Conservation (phyloP, 2,888 invertebrate genomes). For the Ennomos quercinarius region DNA sequence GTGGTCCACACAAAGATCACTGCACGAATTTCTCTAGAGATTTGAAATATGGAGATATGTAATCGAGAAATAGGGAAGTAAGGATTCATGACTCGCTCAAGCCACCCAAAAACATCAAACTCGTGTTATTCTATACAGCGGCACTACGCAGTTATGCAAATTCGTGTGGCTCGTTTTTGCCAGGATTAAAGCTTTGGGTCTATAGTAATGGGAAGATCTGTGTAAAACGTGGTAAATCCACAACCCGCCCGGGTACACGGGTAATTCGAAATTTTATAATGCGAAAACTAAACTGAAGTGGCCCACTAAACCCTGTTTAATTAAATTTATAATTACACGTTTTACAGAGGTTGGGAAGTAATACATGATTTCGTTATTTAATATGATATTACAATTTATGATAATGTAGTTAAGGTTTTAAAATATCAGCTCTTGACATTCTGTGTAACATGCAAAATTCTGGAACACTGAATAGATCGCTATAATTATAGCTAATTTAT, state of each 20-base stretch:
- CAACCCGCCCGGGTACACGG: conserved; percentile 45
- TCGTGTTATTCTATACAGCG: conserved; percentile 31
- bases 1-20: too few relatives aligned
- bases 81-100: conserved; percentile 17
- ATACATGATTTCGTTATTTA: conserved; percentile 12
- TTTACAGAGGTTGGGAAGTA: conserved; percentile 22
- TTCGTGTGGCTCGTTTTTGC: conserved; percentile 58
- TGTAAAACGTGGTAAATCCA: conserved; percentile 59
- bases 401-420: too few relatives aligned
- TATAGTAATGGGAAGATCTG: conserved; percentile 64
- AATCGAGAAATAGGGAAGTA: too few relatives aligned
- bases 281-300: conserved; percentile 44
- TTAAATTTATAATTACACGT: conserved; percentile 43
- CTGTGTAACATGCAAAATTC: too few relatives aligned
- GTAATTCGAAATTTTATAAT: conserved; percentile 46
- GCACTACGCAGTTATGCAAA: conserved; percentile 59
- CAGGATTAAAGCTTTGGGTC: conserved; percentile 59
- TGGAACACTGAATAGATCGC: too few relatives aligned
- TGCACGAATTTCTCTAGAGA: too few relatives aligned
- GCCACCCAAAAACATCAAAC: conserved; percentile 30
- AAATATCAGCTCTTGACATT: too few relatives aligned
- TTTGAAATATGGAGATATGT: too few relatives aligned
- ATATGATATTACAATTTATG: too few relatives aligned
- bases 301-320: conserved; percentile 43
- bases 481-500: too few relatives aligned